Evolutionary conservation across 2,888 invertebrate species (phyloP), one percentile per base, ranked within the genome.

Genomic region (Elgonia sp.): DNA sequence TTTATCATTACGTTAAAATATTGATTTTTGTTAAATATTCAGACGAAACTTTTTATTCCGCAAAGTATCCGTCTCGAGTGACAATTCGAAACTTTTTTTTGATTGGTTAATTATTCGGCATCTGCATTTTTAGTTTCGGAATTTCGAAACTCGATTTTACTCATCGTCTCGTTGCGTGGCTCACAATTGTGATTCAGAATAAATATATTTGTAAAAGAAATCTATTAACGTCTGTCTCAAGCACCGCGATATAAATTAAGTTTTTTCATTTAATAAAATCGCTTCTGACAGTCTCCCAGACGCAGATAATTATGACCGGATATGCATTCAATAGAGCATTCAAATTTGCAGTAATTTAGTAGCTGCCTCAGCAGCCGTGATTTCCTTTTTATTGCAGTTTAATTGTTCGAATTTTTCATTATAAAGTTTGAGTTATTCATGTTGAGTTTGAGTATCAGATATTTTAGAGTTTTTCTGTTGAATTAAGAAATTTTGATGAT

Each of bases 11-110:
- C 29, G 29, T 29, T 72, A 18, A 72, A 69, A 18, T 69, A 46
- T 69, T 46, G 12, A 50, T 70, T 70, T 70, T 70, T 39, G 18
- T 65, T 42, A 16, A 65, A 65, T 65, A 65, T 65, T 42, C 37
- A 20, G 9, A n/a, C n/a, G 2, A 6, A 18, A 65, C 40, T 29
- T 65, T 65, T 65, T 21, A 21, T 65, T 57, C 65, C n/a, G 37
- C 63, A 39, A 37, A 10, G 63, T n/a, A 39, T 39, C 63, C 63
- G 39, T 39, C 39, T 63, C 39, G 63, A 39, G 50, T 50, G 50
- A 50, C 50, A 69, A 50, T 69, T 29, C 65, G 37, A 42, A 9
- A 10, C 42, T 2, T 42, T 42, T n/a, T 18, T 65, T 42, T 42
- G 65, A 9, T 10, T 10, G 5, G 42, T 65, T 65, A 65, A 65